A percentile compares a stretch with the other conserved stretches of the same genome.
Evolutionary conservation across 2,888 invertebrate species (phyloP).

Genomic region (Carabus problematicus): DNA sequence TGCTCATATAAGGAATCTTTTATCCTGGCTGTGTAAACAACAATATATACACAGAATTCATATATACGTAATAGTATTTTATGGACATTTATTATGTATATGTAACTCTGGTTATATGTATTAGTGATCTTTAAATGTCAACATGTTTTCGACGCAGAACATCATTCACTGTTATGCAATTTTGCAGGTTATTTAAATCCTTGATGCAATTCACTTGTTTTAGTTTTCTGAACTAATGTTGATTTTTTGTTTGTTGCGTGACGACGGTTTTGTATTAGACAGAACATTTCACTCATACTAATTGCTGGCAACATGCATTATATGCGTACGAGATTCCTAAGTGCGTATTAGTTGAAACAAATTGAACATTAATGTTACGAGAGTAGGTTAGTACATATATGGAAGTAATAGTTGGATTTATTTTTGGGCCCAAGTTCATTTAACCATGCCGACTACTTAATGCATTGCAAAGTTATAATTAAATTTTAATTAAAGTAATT

Average conservation of each 20-base stretch:
- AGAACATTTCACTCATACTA: neutral
- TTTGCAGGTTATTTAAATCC: conserved; percentile 10
- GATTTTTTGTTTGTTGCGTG: too few species aligned
- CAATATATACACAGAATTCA: conserved; percentile 7
- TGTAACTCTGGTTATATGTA: conserved; percentile 4
- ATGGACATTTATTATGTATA: neutral
- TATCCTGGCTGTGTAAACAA: conserved; percentile 28
- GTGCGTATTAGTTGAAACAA: too few species aligned
- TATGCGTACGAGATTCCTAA: too few species aligned
- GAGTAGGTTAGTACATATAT: too few species aligned
- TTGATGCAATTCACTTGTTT: conserved; percentile 26
- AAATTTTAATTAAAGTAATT: too few species aligned
- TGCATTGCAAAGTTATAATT: too few species aligned
- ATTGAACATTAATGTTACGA: too few species aligned
- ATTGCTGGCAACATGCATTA: too few species aligned
- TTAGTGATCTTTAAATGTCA: conserved; percentile 26
- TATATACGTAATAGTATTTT: neutral
- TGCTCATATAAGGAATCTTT: conserved; percentile 4
- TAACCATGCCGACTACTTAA: too few species aligned
- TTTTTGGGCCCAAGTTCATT: too few species aligned
- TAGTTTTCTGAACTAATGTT: neutral
- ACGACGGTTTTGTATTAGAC: neutral
- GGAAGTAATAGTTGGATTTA: too few species aligned
- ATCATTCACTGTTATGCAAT: conserved; percentile 19
- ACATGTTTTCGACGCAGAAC: conserved; percentile 21